Percentiles rank a stretch among this genome's conserved stretches.
Evolutionary conservation across 2,888 invertebrate genomes (phyloP).

Genomic region (Sarcophaga rosellei): DNA sequence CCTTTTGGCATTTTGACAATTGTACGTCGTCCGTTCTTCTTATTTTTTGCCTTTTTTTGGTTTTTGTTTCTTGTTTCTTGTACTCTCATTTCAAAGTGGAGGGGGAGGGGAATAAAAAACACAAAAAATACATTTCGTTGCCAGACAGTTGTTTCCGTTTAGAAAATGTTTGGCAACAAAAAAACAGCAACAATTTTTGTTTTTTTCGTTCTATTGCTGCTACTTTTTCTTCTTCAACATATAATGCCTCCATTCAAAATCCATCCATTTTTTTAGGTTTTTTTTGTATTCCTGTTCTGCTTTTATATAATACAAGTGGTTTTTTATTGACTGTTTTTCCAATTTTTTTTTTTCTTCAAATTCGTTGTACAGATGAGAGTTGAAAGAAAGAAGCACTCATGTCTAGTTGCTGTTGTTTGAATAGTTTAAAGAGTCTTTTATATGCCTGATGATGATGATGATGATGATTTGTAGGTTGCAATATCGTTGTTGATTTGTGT

Average conservation of each 20-base stretch:
- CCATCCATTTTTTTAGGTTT: constrained; percentile 17
- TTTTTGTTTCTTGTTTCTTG: too few relatives aligned
- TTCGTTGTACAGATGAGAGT: constrained; percentile 28
- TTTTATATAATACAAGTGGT: constrained; percentile 61
- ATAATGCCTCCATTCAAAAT: constrained; percentile 5
- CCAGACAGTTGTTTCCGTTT: constrained; percentile 79
- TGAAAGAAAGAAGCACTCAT: constrained; percentile 54
- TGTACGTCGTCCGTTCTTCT: constrained; percentile 32
- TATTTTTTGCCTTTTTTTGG: not conserved
- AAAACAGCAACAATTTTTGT: too few relatives aligned
- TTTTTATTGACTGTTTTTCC: constrained; percentile 60
- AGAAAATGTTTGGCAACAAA: constrained; percentile 69
- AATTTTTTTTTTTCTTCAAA: constrained; percentile 11
- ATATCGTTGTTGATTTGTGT: constrained; percentile 33
- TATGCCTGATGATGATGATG: not conserved
- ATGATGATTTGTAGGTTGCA: constrained; percentile 3
- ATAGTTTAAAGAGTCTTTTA: constrained; percentile 52
- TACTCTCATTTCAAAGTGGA: not conserved
- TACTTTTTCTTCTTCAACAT: not conserved
- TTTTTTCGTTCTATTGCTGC: constrained; percentile 26
- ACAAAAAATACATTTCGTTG: constrained; percentile 66
- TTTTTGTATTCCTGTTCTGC: not conserved
- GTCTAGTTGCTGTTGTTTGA: constrained; percentile 46
- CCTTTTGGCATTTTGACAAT: constrained; percentile 68
- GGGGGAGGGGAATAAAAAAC: constrained; percentile 53